Conservation (phyloP, 2,797 vertebrate species). For the Eurystomus glaucurus region DNA sequence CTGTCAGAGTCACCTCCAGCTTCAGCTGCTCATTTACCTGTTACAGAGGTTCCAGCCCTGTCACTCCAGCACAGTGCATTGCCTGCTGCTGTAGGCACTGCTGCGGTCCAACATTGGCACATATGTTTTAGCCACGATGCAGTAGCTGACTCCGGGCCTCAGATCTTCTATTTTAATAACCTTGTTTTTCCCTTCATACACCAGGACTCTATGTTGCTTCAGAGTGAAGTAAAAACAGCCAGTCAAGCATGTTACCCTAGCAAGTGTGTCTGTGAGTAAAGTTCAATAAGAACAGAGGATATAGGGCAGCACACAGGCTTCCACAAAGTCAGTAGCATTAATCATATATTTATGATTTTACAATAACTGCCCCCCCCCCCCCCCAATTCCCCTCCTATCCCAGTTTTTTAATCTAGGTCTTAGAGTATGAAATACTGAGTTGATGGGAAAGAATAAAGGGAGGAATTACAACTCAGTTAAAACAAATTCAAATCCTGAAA, state of each 20-base stretch:
- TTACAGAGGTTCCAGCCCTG: fast-evolving
- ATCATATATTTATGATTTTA: not conserved
- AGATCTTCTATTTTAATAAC: conserved; percentile 62
- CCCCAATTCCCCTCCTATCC: not conserved
- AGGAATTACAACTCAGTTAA: not conserved
- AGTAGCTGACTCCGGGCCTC: conserved; percentile 59
- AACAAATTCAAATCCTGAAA: not conserved
- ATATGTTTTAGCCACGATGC: conserved; percentile 46
- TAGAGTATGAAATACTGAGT: not conserved
- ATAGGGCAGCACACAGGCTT: not conserved
- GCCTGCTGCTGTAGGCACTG: conserved; percentile 71
- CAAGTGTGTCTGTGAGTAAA: not conserved
- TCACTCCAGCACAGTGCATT: conserved; percentile 44
- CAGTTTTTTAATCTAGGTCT: not conserved
- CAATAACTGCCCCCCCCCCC: not conserved
- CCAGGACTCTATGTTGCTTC: conserved; percentile 69
- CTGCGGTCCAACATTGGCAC: conserved; percentile 50
- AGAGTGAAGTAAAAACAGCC: not conserved
- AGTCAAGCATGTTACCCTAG: not conserved
- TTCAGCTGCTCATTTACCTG: not conserved
- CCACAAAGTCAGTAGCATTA: not conserved
- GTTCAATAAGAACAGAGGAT: not conserved
- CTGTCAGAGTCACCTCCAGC: not conserved
- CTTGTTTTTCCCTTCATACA: conserved; percentile 71
- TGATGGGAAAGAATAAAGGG: not conserved